Percentiles rank a stretch among this genome's conserved stretches.
These are phyloP conservation scores for Podabrus alpinus DNA, from an alignment of 2,888 invertebrate genomes.

Conservation along the genomic window DNA sequence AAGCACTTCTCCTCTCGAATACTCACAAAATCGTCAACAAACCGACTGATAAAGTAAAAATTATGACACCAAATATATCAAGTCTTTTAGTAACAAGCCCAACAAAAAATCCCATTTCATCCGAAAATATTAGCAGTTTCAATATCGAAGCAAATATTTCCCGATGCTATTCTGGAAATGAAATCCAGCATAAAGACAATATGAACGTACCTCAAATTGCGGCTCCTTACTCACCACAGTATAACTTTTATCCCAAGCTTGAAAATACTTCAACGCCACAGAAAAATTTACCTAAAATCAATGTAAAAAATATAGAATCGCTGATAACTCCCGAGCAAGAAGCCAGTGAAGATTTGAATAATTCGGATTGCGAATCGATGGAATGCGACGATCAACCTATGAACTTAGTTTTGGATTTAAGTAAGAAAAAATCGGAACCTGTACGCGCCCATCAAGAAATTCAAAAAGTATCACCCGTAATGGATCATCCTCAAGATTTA, in stretches of 20 bases:
- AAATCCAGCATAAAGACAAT: constrained; percentile 43
- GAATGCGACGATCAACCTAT: constrained; percentile 46
- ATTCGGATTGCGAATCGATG: constrained; percentile 39
- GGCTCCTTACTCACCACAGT: constrained; percentile 34
- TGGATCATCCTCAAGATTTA: constrained; percentile 54
- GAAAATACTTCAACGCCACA: constrained; percentile 42
- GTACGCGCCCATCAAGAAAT: constrained; percentile 41
- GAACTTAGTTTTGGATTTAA: constrained; percentile 73
- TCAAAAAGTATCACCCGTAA: background rate
- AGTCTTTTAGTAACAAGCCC: background rate
- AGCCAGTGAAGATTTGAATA: constrained; percentile 56
- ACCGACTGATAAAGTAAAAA: constrained; percentile 42
- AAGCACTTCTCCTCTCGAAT: constrained; percentile 13
- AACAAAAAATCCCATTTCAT: background rate
- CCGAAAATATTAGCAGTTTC: background rate
- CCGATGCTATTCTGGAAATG: constrained; percentile 27
- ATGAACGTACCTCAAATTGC: constrained; percentile 38
- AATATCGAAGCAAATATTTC: background rate
- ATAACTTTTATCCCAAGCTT: constrained; percentile 41
- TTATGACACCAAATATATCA: background rate
- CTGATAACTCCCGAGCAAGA: constrained; percentile 62
- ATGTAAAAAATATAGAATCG: constrained; percentile 65
- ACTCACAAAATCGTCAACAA: constrained; percentile 17
- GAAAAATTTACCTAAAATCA: constrained; percentile 45
- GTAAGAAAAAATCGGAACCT: constrained; percentile 67